Base-by-base conservation (phyloP, 2,113 vertebrate species). In the Sinocyclocheilus anophthalmus region DNA sequence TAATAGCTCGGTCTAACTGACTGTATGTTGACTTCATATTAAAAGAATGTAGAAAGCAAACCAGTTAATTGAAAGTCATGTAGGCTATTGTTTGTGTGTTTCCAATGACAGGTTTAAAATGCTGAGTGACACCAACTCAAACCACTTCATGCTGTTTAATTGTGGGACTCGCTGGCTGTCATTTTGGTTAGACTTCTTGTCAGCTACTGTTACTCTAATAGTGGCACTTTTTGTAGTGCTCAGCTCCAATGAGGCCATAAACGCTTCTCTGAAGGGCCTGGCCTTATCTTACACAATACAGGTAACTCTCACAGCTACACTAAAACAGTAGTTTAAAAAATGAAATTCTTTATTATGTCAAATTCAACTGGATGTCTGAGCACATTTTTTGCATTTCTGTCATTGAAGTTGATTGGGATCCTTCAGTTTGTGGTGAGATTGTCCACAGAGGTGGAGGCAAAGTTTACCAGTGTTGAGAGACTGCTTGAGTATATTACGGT, bases 261-360 rank as follows among this genome's bases (percentile, higher is more conserved):
- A 77, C 26, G 80, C 94, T 16, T 75, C 95, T 11, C 85, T 93
- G 69, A 97, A 96, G 90, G 96, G 95, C 85, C 91, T 97, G 89
- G 95, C 94, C 0, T 42, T 96, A 76, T 92, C 95, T 61, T 97
- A 96, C 73, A 95, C 95, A 37, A 95, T 94, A 84, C 95, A 97
- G 95, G 95, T 85, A 85, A 83, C 18, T 70, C 75, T 79, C 16
- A 69, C 45, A 50, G 9, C 42, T 42, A 42, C 2, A 85, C 16
- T 33, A 1, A 33, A 33, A 45, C 48, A 65, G 48, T 42, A 67
- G 45, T 3, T n/a, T 50, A 26, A 48, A 48, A 48, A 50, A 5
- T 59, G 22, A 24, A 22, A 48, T 57, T 22, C 12, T 14, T 13
- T 76, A 48, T 39, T 1, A 79, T 61, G n/a, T 20, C 24, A 73